phyloP scores from a whole-genome alignment of 2,113 vertebrate species.

The Salvator merianae region DNA sequence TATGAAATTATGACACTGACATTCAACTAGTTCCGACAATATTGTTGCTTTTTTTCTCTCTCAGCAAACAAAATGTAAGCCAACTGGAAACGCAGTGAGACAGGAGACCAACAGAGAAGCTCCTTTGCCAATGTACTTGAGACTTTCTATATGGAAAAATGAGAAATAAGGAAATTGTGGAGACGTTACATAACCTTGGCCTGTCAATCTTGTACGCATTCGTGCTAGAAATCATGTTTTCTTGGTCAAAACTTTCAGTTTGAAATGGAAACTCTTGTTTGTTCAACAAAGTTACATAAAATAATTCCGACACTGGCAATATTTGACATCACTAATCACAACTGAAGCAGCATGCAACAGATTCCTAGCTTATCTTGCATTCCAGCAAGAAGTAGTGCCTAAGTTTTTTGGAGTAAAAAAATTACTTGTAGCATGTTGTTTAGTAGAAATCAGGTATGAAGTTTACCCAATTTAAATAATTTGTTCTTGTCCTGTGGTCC shows the following conservation, averaged over 20 bases:
- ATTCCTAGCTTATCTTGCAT: not conserved
- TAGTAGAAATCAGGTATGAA: not conserved
- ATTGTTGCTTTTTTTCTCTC: not conserved
- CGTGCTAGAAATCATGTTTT: not conserved
- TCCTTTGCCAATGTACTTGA: not conserved
- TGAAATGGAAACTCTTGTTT: not conserved
- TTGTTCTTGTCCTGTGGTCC: not conserved
- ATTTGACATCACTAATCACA: not conserved
- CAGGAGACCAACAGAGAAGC: not conserved
- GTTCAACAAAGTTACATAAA: not conserved
- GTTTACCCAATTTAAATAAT: not conserved
- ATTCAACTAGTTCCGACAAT: not conserved
- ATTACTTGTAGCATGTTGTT: no score
- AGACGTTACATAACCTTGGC: constrained; percentile 5
- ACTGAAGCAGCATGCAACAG: not conserved
- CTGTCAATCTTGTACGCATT: not conserved
- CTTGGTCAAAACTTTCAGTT: not conserved
- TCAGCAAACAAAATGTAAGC: not conserved
- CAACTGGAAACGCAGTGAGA: not conserved
- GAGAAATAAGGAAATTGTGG: not conserved
- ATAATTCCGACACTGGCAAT: not conserved
- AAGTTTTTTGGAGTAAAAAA: not conserved
- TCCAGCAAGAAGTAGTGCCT: not conserved
- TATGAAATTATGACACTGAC: not conserved
- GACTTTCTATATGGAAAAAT: not conserved